Base-by-base conservation (phyloP, 2,113 vertebrate species). In the Chaetodon auriga region DNA sequence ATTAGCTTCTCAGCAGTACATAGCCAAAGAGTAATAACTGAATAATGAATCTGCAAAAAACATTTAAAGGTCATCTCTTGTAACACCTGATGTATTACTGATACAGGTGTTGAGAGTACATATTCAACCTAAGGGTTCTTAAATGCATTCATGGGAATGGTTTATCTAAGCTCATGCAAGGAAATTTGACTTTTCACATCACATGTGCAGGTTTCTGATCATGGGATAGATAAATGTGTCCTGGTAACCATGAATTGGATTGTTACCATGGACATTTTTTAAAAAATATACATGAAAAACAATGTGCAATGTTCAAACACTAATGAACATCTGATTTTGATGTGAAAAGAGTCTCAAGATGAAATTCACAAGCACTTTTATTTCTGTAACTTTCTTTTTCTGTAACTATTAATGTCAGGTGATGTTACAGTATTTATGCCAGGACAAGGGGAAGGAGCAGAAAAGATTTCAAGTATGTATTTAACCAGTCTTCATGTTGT, bases 21-120 rank as follows among this genome's bases (percentile, higher is more conserved):
- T n/a, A 53, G 54, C 86, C 69, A 71, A 78, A 90, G 38, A 75
- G 13, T 45, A 35, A 53, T 38, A 53, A 48, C 21, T 70, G 8
- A 81, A 36, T 9, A 41, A 13, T 57, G 15, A 60, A 55, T 68
- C 58, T 70, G 48, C 41, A 43, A 21, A 36, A 53, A 11, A 46
- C 10, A 65, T 69, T 57, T 62, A 53, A 77, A 51, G 35, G 66
- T 74, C 25, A 61, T 76, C 21, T 57, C 9, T 77, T 76, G 14
- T 21, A 21, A 49, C 16, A 54, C 11, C 7, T 18, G 2, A 11
- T 48, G 16, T 21, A 23, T 53, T 61, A 23, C 6, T 53, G 23
- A 43, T 23, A 61, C 21, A 66, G 15, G 51, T 78, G 36, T 43
- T 53, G 53, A 49, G 10, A 51, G 41, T 70, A 58, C 53, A 63